These are phyloP conservation scores for Mizuhopecten yessoensis DNA, from an alignment of 1,140 invertebrate genomes.

Conservation along the genomic window DNA sequence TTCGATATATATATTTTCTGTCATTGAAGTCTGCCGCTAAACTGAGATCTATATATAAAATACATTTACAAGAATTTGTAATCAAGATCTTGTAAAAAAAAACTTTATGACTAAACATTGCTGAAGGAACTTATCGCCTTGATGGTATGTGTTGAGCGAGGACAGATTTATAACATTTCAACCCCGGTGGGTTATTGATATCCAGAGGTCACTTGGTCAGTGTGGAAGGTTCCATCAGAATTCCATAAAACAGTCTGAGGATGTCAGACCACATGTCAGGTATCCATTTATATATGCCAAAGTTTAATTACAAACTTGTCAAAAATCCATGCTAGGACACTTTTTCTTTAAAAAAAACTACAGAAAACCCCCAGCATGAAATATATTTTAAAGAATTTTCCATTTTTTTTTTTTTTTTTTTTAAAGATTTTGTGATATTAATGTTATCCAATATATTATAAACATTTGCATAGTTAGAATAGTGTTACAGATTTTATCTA, in stretches of 20 bases:
- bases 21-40: too few relatives aligned
- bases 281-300: conserved; percentile 43
- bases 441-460: not conserved
- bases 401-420: too few relatives aligned
- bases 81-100: not conserved
- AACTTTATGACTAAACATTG: not conserved
- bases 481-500: too few relatives aligned
- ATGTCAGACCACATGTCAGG: conserved; percentile 35
- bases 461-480: not conserved
- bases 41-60: too few relatives aligned
- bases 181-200: not conserved
- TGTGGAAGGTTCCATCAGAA: not conserved
- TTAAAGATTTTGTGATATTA: not conserved
- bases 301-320: conserved; percentile 18
- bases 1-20: too few relatives aligned
- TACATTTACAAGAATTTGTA: not conserved
- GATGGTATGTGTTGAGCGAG: not conserved
- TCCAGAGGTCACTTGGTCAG: conserved; percentile 20
- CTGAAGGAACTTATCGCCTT: not conserved
- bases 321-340: not conserved
- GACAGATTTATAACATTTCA: not conserved
- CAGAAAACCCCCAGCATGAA: not conserved
- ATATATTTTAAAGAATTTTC: not conserved
- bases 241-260: not conserved
- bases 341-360: not conserved